These are phyloP conservation scores for Ridgeia piscesae DNA, from an alignment of 1,140 invertebrate genomes.

Conservation along the genomic window DNA sequence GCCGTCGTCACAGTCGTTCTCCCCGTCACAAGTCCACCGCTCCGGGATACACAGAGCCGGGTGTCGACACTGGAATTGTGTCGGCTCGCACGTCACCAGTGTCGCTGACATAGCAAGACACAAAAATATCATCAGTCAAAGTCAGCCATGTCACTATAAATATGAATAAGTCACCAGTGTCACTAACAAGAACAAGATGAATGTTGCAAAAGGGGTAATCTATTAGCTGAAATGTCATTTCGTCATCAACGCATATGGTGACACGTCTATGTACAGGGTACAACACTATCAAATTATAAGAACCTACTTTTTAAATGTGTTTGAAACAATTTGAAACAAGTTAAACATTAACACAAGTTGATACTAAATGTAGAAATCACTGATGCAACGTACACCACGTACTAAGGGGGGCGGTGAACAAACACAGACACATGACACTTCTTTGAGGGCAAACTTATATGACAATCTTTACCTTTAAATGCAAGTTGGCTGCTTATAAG, in stretches of 20 bases:
- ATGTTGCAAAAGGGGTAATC: not conserved
- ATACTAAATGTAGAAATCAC: too few species aligned
- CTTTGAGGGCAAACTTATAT: too few species aligned
- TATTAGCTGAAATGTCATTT: not conserved
- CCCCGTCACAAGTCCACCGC: conserved; percentile 16
- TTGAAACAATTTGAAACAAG: not conserved
- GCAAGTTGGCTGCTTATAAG: not conserved
- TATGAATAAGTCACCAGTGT: not conserved
- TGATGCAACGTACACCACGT: too few species aligned
- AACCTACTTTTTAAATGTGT: not conserved
- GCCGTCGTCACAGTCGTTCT: conserved; percentile 12
- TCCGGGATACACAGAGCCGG: not conserved
- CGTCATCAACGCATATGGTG: not conserved
- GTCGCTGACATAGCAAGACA: not conserved
- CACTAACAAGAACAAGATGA: not conserved
- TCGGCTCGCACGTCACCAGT: not conserved
- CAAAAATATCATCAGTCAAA: not conserved
- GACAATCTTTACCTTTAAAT: too few species aligned
- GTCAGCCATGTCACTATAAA: not conserved
- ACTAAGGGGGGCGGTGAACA: too few species aligned
- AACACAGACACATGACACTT: too few species aligned
- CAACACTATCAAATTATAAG: not conserved
- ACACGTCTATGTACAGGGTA: not conserved
- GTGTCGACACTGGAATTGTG: not conserved
- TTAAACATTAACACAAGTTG: not conserved